Evolutionary conservation across 2,113 vertebrate genomes (phyloP).

Genomic region (Aphyosemion australe): DNA sequence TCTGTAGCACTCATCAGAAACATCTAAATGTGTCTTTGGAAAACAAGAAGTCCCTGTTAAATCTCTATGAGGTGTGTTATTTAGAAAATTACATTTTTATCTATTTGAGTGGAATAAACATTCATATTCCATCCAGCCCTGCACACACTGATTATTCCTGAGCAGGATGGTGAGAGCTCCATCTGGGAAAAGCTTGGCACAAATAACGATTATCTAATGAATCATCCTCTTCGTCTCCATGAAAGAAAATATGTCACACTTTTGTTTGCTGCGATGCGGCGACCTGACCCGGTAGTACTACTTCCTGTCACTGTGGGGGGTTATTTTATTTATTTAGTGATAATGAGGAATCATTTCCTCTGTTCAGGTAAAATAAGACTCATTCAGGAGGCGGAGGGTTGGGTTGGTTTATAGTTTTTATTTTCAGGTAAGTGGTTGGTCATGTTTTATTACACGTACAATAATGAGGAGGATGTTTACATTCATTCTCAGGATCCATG

Average conservation of each 20-base stretch:
- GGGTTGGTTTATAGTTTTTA: slow-evolving; percentile 44
- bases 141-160: neutral
- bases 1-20: too few species aligned
- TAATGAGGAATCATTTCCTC: neutral
- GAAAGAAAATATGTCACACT: neutral
- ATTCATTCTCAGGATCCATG: slow-evolving; percentile 68
- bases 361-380: neutral
- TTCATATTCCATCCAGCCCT: too few species aligned
- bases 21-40: too few species aligned
- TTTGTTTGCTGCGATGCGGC: neutral
- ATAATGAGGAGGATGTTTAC: slow-evolving; percentile 61
- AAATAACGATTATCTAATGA: slow-evolving; percentile 10
- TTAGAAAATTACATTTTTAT: too few species aligned
- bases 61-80: too few species aligned
- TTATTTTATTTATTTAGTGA: neutral
- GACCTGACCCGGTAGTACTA: neutral
- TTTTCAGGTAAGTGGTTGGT: slow-evolving; percentile 77
- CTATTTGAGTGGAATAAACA: too few species aligned
- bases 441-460: slow-evolving; percentile 64
- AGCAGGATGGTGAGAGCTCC: neutral
- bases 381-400: slow-evolving; percentile 5
- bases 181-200: neutral
- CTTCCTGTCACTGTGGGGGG: neutral
- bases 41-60: too few species aligned
- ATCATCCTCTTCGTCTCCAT: slow-evolving; percentile 10